Evolutionary conservation across 1,140 invertebrate species (phyloP).

Genomic region (Lordiphosa stackelbergi): DNA sequence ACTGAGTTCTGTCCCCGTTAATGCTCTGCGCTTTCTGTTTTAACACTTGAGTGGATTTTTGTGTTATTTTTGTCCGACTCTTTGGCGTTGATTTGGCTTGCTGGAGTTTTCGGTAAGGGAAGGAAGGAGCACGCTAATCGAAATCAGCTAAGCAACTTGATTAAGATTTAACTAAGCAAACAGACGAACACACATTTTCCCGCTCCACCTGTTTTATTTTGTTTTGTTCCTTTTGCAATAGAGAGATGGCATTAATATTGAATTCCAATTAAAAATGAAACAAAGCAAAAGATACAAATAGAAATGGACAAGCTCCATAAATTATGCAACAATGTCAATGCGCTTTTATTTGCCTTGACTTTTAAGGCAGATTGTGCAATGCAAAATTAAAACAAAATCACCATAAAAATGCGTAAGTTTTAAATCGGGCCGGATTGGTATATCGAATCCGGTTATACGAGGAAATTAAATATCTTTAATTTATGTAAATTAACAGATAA

Average conservation of each 20-base stretch:
- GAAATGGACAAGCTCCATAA: constrained; percentile 37
- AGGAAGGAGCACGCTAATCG: constrained; percentile 51
- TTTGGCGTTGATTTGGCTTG: constrained; percentile 54
- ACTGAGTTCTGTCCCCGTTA: constrained; percentile 49
- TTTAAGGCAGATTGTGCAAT: constrained; percentile 8
- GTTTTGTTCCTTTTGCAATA: constrained; percentile 1
- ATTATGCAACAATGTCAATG: constrained; percentile 57
- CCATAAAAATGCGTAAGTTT: no score
- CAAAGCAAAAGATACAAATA: constrained; percentile 19
- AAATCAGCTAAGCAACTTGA: constrained; percentile 71
- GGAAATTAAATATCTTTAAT: no score
- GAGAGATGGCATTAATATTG: constrained; percentile 21
- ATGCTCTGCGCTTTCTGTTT: constrained; percentile 52
- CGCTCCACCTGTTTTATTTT: constrained; percentile 10
- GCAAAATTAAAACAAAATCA: background rate
- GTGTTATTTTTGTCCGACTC: constrained; percentile 62
- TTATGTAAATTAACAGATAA: no score
- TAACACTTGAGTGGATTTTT: constrained; percentile 75
- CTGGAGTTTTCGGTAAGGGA: background rate
- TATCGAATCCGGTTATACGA: rapidly evolving
- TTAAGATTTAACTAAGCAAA: constrained; percentile 73
- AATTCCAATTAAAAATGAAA: constrained; percentile 56
- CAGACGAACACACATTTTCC: constrained; percentile 27
- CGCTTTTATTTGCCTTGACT: constrained; percentile 28
- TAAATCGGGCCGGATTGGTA: no score